These are phyloP conservation scores for Peromyscus californicus DNA, from an alignment of 2,113 vertebrate species.

Conservation along the genomic window DNA sequence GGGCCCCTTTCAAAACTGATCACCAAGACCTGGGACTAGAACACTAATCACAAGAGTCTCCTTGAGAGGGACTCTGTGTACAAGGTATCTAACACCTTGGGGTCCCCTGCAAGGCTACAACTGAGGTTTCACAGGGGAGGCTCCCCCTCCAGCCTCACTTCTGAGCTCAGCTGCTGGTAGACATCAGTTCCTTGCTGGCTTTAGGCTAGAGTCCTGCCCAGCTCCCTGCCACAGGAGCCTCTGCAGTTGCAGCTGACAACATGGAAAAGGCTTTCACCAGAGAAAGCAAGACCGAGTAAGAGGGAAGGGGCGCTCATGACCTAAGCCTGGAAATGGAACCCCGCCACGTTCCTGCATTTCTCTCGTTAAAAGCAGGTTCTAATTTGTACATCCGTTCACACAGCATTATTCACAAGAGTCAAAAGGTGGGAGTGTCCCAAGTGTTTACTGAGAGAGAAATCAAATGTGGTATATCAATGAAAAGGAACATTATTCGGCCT, in stretches of 20 bases:
- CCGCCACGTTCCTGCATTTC: not conserved
- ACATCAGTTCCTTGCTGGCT: accelerated
- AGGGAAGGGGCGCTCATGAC: not conserved
- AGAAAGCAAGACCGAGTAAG: not conserved
- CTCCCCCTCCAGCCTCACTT: not conserved
- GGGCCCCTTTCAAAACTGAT: too few relatives aligned
- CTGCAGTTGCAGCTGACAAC: not conserved
- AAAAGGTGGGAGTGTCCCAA: not conserved
- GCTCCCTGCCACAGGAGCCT: not conserved
- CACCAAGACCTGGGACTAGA: not conserved
- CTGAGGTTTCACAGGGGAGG: accelerated
- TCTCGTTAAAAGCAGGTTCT: not conserved
- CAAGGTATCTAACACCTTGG: not conserved
- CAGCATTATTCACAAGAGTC: not conserved
- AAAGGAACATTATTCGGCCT: not conserved
- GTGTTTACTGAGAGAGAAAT: not conserved
- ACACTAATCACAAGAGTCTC: not conserved
- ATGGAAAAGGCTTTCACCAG: not conserved
- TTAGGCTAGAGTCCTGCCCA: too few relatives aligned
- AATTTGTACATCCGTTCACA: not conserved
- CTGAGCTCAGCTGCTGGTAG: not conserved
- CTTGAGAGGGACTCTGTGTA: not conserved
- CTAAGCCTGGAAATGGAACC: not conserved
- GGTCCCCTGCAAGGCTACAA: not conserved
- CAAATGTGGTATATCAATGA: not conserved